phyloP scores from a whole-genome alignment of 2,797 vertebrate genomes.

The Gymnothorax reevesii region DNA sequence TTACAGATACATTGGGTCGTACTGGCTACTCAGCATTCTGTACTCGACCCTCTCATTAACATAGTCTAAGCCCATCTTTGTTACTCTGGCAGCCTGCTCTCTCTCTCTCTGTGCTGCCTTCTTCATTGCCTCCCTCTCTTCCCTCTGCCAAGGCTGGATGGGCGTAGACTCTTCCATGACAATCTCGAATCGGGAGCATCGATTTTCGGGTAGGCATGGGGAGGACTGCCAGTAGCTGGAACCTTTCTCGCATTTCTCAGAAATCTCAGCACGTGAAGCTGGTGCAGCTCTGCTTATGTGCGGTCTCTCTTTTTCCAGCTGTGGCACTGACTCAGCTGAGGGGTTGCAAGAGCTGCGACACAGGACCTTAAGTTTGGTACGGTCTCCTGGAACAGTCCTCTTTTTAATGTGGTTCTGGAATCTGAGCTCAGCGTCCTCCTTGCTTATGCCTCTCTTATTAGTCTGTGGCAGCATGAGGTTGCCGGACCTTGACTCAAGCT shows the following conservation, averaged over 20 bases:
- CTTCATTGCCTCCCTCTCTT: conserved; percentile 26
- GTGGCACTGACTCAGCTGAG: neutral
- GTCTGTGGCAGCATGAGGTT: neutral
- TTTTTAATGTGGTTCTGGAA: neutral
- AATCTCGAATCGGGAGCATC: neutral
- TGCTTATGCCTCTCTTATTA: neutral
- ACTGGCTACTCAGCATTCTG: conserved; percentile 12
- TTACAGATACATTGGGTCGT: too few species aligned
- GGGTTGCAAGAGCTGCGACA: neutral
- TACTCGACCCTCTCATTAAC: neutral
- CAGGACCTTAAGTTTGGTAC: neutral
- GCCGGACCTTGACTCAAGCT: neutral
- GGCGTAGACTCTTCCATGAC: conserved; percentile 15
- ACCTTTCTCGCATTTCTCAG: neutral
- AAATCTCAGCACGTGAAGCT: neutral
- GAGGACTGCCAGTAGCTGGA: neutral
- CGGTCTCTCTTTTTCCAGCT: neutral
- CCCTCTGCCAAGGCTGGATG: conserved; percentile 24
- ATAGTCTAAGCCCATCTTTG: conserved; percentile 14
- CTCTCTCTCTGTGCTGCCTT: conserved; percentile 11
- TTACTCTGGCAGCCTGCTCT: conserved; percentile 11
- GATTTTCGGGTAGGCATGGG: neutral
- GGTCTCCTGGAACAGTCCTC: neutral
- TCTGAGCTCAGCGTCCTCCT: neutral
- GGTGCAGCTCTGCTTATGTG: neutral